phyloP scores from a whole-genome alignment of 1,140 invertebrate genomes.

The Dendroctonus valens region DNA sequence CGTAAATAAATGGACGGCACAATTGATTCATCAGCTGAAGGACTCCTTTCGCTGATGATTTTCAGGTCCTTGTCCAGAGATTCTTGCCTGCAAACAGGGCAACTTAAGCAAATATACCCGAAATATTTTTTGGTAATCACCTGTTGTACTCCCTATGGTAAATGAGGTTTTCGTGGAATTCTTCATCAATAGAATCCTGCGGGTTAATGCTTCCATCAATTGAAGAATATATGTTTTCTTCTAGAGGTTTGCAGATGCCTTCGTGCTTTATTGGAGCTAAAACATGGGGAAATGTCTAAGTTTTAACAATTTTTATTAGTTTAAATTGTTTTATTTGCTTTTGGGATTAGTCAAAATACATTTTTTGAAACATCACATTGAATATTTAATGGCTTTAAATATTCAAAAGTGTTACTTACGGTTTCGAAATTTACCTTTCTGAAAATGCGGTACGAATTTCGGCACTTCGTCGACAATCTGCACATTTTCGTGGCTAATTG shows the following conservation, averaged over 20 bases:
- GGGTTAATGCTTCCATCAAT: slow-evolving; percentile 38
- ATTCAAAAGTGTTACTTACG: too few relatives aligned
- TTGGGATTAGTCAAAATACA: neutral
- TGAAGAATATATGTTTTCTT: slow-evolving; percentile 46
- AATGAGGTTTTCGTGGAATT: slow-evolving; percentile 78
- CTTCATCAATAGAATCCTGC: slow-evolving; percentile 58
- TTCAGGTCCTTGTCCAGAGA: slow-evolving; percentile 42
- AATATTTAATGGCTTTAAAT: too few relatives aligned
- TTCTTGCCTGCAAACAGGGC: slow-evolving; percentile 48
- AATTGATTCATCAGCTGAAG: slow-evolving; percentile 49
- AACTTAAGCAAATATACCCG: neutral
- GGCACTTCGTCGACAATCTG: slow-evolving; percentile 38
- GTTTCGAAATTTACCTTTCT: slow-evolving; percentile 46
- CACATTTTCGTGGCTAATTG: slow-evolving; percentile 61
- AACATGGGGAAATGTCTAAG: neutral
- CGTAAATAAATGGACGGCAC: slow-evolving; percentile 49
- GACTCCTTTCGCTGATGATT: slow-evolving; percentile 35
- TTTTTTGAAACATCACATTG: slow-evolving; percentile 7
- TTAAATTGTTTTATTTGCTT: too few relatives aligned
- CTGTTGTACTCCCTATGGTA: slow-evolving; percentile 68
- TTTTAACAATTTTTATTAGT: too few relatives aligned
- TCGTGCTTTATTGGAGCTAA: slow-evolving; percentile 59
- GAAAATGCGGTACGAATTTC: slow-evolving; percentile 52
- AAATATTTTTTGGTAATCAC: slow-evolving; percentile 57
- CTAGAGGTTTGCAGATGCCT: slow-evolving; percentile 51